phyloP scores from a whole-genome alignment of 2,888 invertebrate genomes.

The Sympetrum striolatum region DNA sequence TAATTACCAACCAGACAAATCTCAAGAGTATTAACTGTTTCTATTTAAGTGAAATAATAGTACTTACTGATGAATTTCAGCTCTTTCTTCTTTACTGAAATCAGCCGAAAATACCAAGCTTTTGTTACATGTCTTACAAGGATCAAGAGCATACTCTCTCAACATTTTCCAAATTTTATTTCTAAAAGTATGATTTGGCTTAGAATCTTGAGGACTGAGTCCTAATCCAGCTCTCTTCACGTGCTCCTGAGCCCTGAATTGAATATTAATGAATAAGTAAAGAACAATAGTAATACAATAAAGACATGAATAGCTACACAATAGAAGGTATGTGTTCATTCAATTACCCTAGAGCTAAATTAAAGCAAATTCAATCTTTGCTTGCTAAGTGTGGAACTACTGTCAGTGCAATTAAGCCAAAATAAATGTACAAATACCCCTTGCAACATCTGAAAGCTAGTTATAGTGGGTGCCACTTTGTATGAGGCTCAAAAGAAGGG shows the following conservation, averaged over 20 bases:
- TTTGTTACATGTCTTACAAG: slow-evolving; percentile 51
- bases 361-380: too few relatives aligned
- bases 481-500: too few relatives aligned
- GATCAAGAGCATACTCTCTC: slow-evolving; percentile 54
- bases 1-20: not conserved
- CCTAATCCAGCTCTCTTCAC: slow-evolving; percentile 48
- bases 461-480: too few relatives aligned
- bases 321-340: too few relatives aligned
- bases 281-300: too few relatives aligned
- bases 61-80: slow-evolving; percentile 57
- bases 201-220: not conserved
- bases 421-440: too few relatives aligned
- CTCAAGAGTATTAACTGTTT: not conserved
- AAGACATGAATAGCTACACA: too few relatives aligned
- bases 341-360: too few relatives aligned
- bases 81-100: slow-evolving; percentile 59
- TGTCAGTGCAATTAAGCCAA: too few relatives aligned
- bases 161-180: slow-evolving; percentile 54
- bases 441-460: too few relatives aligned
- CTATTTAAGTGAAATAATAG: not conserved
- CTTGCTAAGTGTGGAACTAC: too few relatives aligned
- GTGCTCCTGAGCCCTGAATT: slow-evolving; percentile 47
- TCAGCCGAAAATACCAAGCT: slow-evolving; percentile 59
- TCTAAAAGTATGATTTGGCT: slow-evolving; percentile 50
- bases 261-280: not conserved